Evolutionary conservation across 2,797 vertebrate species (phyloP).

Genomic region (Cichlasoma orientale): DNA sequence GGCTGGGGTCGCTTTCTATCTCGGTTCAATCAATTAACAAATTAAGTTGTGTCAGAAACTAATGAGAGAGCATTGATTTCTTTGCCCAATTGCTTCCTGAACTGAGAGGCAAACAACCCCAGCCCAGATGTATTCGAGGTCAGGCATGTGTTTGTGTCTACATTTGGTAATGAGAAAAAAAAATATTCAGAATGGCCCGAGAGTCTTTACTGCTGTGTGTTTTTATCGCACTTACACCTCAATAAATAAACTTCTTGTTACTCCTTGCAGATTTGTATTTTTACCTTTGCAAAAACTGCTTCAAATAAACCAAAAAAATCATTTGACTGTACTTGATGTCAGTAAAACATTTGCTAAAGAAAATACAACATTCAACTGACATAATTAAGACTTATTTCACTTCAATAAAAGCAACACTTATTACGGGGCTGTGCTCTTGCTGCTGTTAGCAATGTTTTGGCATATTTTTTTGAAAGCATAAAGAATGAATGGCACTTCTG

Average conservation of each 20-base stretch:
- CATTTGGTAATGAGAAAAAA: conserved; percentile 47
- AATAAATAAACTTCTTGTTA: conserved; percentile 22
- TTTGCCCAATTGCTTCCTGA: conserved; percentile 9
- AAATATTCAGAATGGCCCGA: conserved; percentile 1
- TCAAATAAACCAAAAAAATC: conserved; percentile 17
- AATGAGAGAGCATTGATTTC: conserved; percentile 49
- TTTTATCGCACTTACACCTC: neutral
- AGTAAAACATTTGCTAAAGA: conserved; percentile 16
- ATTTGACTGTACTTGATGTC: conserved; percentile 3
- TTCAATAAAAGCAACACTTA: conserved; percentile 33
- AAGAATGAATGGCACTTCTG: conserved; percentile 70
- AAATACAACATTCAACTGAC: conserved; percentile 21
- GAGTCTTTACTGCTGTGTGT: neutral
- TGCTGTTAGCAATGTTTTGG: conserved; percentile 68
- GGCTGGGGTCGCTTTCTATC: conserved; percentile 29
- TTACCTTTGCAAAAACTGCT: neutral
- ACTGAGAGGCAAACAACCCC: conserved; percentile 32
- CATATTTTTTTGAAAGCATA: conserved; percentile 67
- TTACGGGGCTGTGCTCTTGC: conserved; percentile 15
- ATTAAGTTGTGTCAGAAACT: conserved; percentile 44
- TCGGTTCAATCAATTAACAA: conserved; percentile 53
- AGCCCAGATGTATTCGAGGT: conserved; percentile 40
- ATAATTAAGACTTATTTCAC: conserved; percentile 16
- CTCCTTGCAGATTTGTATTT: conserved; percentile 12
- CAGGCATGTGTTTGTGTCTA: conserved; percentile 54